Evolutionary conservation across 2,113 vertebrate genomes (phyloP).

Genomic region (Lophotis ruficrista): DNA sequence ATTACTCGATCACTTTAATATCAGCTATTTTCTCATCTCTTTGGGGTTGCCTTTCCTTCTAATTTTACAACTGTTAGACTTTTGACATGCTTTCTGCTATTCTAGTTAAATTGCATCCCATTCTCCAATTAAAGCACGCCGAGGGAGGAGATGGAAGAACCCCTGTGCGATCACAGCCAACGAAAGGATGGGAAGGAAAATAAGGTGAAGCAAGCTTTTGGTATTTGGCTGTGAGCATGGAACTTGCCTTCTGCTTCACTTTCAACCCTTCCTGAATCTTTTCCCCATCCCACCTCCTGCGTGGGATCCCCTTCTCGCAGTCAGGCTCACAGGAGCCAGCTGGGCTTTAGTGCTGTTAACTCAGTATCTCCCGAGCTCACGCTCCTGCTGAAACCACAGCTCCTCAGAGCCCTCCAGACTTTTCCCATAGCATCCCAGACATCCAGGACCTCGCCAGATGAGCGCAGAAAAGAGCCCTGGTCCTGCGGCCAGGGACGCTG

Average conservation of each 20-base stretch:
- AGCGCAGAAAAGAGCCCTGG: not conserved
- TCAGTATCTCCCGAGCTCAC: not conserved
- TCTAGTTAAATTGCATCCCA: not conserved
- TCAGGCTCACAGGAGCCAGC: fast-evolving
- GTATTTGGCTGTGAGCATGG: fast-evolving
- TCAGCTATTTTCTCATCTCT: constrained; percentile 51
- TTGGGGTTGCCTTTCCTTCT: not conserved
- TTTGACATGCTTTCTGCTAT: not conserved
- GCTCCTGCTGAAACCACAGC: not conserved
- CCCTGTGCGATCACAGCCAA: not conserved
- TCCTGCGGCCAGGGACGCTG: not conserved
- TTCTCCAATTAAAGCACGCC: not conserved
- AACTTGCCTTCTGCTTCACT: fast-evolving
- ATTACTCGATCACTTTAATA: constrained; percentile 30
- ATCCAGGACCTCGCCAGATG: fast-evolving
- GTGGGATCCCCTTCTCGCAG: not conserved
- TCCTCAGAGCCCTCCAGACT: not conserved
- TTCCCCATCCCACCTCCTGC: not conserved
- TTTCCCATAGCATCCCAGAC: fast-evolving
- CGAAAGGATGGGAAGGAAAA: not conserved
- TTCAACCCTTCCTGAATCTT: not conserved
- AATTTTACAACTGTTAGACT: not conserved
- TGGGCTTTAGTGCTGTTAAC: too few relatives aligned
- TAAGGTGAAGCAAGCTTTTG: not conserved
- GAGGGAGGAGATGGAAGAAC: not conserved